Percentiles rank a stretch among this genome's conserved stretches.
Conservation (phyloP, 2,113 vertebrate species). For the Laticauda colubrina region DNA sequence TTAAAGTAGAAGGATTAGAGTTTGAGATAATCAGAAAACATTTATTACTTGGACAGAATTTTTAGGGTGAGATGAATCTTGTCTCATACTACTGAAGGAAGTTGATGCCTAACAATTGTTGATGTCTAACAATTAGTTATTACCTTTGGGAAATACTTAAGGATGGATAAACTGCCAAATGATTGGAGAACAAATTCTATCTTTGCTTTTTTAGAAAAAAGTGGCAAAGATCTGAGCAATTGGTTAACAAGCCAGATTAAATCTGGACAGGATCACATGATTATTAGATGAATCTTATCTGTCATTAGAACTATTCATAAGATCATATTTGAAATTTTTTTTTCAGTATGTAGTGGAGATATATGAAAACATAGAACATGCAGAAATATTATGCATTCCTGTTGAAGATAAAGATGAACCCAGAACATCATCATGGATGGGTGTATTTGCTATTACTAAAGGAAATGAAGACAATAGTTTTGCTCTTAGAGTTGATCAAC, state of each 20-base stretch:
- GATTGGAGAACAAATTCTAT: background rate
- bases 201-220: background rate
- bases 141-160: background rate
- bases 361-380: conserved; percentile 77
- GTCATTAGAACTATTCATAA: background rate
- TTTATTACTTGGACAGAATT: background rate
- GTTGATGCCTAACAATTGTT: background rate
- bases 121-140: background rate
- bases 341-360: conserved; percentile 73
- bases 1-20: background rate
- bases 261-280: background rate
- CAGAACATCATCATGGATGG: conserved; percentile 73
- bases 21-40: background rate
- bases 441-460: conserved; percentile 76
- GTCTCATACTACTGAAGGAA: background rate
- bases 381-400: conserved; percentile 76
- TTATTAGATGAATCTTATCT: background rate
- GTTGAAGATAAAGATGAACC: conserved; percentile 78
- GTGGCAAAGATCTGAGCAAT: background rate
- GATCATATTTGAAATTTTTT: conserved; percentile 1
- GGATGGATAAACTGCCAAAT: background rate
- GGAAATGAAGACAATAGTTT: conserved; percentile 84
- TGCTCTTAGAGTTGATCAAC: conserved; percentile 78
- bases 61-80: background rate
- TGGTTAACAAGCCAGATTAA: background rate